Evolutionary conservation across 2,888 invertebrate species (phyloP), one percentile per base, ranked within the genome.

Genomic region (Tupiocoris notatus): DNA sequence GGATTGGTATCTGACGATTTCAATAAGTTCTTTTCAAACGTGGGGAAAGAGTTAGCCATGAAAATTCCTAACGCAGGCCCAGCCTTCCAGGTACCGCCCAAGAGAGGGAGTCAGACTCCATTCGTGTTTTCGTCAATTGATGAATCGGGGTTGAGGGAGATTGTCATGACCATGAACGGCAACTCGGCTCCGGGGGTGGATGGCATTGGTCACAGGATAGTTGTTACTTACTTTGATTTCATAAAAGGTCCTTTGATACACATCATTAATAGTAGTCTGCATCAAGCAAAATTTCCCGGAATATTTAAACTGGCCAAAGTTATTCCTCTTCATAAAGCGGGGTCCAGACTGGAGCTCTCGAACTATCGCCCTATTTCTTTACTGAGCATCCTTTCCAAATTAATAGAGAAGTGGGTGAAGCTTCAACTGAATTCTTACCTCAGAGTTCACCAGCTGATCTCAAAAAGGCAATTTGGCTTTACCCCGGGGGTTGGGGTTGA

Each of bases 21-120:
- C 22, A 71, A 71, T 59, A n/a, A 58, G 17, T 61, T 2, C 18
- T 71, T 71, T 20, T 22, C 71, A 23, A 71, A 24, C 20, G 61
- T 59, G 0, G 71, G 71, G 2, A 18, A 16, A 17, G 61, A 61
- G 7, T 25, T 71, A 21, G 71, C 61, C 17, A 24, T n/a, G 22
- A n/a, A 59, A n/a, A 71, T 71, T n/a, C 17, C 58, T 0, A n/a
- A n/a, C n/a, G n/a, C n/a, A n/a, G 20, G 12, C 12, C 20, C 12
- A 64, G 12, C 7, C n/a, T 12, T 20, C n/a, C 12, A 21, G 18
- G 16, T n/a, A n/a, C n/a, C n/a, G n/a, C n/a, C n/a, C n/a, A 18
- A 22, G 23, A 9, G 2, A 2, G 57, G 16, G 23, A 7, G 7
- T 25, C 6, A 23, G 7, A n/a, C 22, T 22, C 17, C 16, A 1